phyloP scores from a whole-genome alignment of 2,113 vertebrate species.

The Limanda limanda region DNA sequence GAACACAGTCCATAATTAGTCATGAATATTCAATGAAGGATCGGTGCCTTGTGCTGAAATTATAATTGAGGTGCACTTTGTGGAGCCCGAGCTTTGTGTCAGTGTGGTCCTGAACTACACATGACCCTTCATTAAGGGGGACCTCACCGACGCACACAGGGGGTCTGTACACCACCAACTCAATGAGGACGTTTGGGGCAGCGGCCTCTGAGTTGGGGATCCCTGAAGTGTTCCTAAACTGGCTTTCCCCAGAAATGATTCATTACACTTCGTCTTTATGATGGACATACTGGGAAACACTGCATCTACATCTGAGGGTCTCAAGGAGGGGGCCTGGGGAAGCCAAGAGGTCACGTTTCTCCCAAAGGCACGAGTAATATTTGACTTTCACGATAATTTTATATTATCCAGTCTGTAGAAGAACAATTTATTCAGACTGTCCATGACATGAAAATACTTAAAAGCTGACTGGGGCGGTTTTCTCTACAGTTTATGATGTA shows the following conservation, averaged over 20 bases:
- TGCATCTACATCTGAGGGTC: neutral
- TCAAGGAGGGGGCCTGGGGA: neutral
- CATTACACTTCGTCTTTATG: slow-evolving; percentile 5
- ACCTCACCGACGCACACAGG: slow-evolving; percentile 16
- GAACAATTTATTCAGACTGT: neutral
- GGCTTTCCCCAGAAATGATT: slow-evolving; percentile 25
- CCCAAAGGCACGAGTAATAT: neutral
- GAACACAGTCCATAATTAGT: slow-evolving; percentile 73
- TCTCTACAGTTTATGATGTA: no score
- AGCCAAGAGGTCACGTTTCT: neutral
- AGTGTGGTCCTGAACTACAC: slow-evolving; percentile 46
- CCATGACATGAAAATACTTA: no score
- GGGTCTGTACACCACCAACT: slow-evolving; percentile 4
- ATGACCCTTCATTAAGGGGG: slow-evolving; percentile 50
- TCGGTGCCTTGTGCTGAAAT: slow-evolving; percentile 50
- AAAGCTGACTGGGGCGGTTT: no score
- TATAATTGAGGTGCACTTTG: slow-evolving; percentile 57
- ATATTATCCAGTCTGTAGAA: neutral
- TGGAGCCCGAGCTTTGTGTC: slow-evolving; percentile 41
- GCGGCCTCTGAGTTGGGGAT: slow-evolving; percentile 9
- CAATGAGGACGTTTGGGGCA: neutral
- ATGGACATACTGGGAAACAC: neutral
- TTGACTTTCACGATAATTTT: neutral
- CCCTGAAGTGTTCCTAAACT: slow-evolving; percentile 25
- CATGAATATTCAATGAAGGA: slow-evolving; percentile 83